Evolutionary conservation across 2,113 vertebrate species (phyloP).

Genomic region (Bubo blakistoni): DNA sequence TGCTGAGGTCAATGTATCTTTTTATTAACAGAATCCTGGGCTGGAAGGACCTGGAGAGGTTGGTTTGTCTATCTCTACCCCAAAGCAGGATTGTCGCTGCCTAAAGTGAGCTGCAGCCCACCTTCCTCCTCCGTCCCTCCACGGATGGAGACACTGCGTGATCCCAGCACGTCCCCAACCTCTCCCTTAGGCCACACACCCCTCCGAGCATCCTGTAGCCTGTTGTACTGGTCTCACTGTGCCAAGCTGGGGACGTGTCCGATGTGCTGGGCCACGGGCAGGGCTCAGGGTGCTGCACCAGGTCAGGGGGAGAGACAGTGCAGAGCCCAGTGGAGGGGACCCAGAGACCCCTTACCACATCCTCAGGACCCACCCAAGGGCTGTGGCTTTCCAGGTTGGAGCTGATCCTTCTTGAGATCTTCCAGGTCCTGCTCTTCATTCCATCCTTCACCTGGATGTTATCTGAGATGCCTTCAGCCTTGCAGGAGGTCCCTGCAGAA

Average conservation of each 20-base stretch:
- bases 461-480: not conserved
- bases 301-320: not conserved
- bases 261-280: accelerated
- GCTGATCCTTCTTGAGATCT: not conserved
- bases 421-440: not conserved
- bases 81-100: not conserved
- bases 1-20: accelerated
- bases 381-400: not conserved
- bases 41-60: not conserved
- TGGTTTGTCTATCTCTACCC: not conserved
- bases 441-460: not conserved
- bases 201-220: accelerated
- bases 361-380: not conserved
- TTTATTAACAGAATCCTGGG: not conserved
- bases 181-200: not conserved
- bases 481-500: not conserved
- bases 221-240: accelerated
- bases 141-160: accelerated
- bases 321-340: not conserved
- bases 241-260: not conserved
- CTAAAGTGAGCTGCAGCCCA: not conserved
- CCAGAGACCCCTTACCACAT: accelerated
- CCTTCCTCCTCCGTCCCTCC: not conserved
- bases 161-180: not conserved
- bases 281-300: not conserved